Base-by-base conservation (phyloP, 2,113 vertebrate genomes). In the Sminthopsis crassicaudata region DNA sequence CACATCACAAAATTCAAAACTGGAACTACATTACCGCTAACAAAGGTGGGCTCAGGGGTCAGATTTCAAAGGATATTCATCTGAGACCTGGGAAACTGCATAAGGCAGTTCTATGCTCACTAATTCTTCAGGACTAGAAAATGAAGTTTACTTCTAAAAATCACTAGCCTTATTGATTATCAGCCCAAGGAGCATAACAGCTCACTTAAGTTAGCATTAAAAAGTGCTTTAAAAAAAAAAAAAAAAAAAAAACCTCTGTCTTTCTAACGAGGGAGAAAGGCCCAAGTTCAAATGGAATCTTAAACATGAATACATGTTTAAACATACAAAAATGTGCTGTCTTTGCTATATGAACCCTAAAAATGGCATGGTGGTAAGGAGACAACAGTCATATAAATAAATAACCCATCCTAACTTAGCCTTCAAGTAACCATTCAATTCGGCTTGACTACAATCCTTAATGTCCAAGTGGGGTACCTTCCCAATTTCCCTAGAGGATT, bases 161-260 rank as follows among this genome's bases (percentile, higher is more conserved):
- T 92, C 2, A 0, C 42, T 50, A 12, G 36, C 90, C 52, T 23
- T 60, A 92, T 27, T 60, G 30, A n/a, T n/a, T n/a, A 67, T 67
- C n/a, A n/a, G 60, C 67, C 16, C 95, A 46, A 97, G 84, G 53
- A 94, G 7, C 5, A 91, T 91, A 92, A 93, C 5, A 84, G 92
- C 91, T 97, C 95, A 93, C 95, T 48, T 91, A 51, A 11, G 51
- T 53, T 89, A 90, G 91, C 94, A 96, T 89, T 90, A 67, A 96
- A 91, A 91, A n/a, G 60, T 84, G 23, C 22, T 53, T 51, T 76
- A 93, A 93, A 92, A 91, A 95, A 90, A 91, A 92, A 50, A 91
- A 96, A 55, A 24, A 93, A 92, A 76, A 1, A n/a, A 94, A 94
- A 91, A 90, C 55, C 27, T 26, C 46, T 46, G 10, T 57, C 55